Base-by-base conservation (phyloP, 2,888 invertebrate species). In the Eupithecia vulgata region DNA sequence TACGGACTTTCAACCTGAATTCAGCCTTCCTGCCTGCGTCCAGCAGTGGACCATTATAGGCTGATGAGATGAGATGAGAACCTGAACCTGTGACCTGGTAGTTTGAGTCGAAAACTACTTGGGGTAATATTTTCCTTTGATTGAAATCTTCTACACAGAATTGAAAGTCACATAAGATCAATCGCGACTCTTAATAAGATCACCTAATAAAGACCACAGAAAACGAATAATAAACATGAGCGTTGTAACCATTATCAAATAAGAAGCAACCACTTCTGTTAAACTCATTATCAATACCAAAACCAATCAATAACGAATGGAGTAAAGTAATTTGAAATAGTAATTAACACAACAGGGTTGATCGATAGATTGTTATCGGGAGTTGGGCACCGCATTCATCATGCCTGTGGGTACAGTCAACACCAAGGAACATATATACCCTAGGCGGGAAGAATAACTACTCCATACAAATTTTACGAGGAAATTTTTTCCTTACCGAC, bases 341-440 rank as follows among this genome's bases (percentile, higher is more conserved):
- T 92, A 92, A 93, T 92, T 90, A 92, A 88, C 86, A 87, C 83
- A 80, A 85, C 76, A 79, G 79, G 79, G 25, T 25, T 91, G 90
- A 92, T 91, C 87, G 88, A 92, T 91, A 85, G 83, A 79, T 78
- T 76, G 78, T 76, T 74, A 73, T 73, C 77, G 77, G 78, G 72
- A 77, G 80, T 79, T 81, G 76, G 74, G 79, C 72, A 71, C 76
- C 80, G 81, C 83, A 87, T 89, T 86, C 83, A 87, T 89, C 87
- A 89, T 84, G 83, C 80, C 77, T 81, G 78, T 72, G 42, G 79
- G 21, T 21, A 57, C 57, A 57, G 57, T 25, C 57, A 25, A 12
- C 57, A 12, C 5, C 57, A 57, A 25, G n/a, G n/a, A n/a, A n/a
- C n/a, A n/a, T n/a, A n/a, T n/a, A n/a, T n/a, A n/a, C n/a, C n/a